Base-by-base conservation (phyloP, 2,113 vertebrate genomes). In the Hemicordylus capensis region DNA sequence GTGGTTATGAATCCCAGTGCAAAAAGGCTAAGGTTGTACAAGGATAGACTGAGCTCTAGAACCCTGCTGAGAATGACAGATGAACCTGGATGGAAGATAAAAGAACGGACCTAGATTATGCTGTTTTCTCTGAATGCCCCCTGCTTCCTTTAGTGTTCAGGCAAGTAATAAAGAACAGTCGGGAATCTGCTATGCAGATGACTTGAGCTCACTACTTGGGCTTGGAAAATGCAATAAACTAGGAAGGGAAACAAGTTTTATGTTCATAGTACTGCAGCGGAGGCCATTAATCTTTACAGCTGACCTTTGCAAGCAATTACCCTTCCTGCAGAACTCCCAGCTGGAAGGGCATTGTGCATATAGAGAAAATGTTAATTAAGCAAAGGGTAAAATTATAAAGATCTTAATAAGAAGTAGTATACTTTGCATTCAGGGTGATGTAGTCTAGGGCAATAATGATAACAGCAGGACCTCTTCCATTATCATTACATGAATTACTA, bases 261-360 rank as follows among this genome's bases (percentile, higher is more conserved):
- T 80, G 87, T 88, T 83, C 87, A 67, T 66, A 88, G 90, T 83
- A 92, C 90, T 90, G 87, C 87, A 84, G 73, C 48, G 89, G 87
- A 85, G 85, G 73, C 93, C 78, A 80, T 92, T 94, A 91, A 78
- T 51, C 88, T 94, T 92, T 83, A 86, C 85, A 87, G 77, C 80
- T 94, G 93, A 95, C 93, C 93, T 94, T 94, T 91, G 82, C 73
- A 93, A 93, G 84, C 93, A 93, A 95, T 94, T 94, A 94, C 86
- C 77, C 76, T 91, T 93, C 89, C 78, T 91, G 84, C 84, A 85
- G 90, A 87, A 73, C 88, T 91, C 92, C 80, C 91, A 92, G 75
- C 89, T 91, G 91, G 88, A 88, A 72, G 84, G 77, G 92, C 86
- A 91, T 70, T 90, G 85, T 0, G 6, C 89, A 73, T 90, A 89